phyloP scores from a whole-genome alignment of 2,113 vertebrate species.

The Ptychochromis oligacanthus region DNA sequence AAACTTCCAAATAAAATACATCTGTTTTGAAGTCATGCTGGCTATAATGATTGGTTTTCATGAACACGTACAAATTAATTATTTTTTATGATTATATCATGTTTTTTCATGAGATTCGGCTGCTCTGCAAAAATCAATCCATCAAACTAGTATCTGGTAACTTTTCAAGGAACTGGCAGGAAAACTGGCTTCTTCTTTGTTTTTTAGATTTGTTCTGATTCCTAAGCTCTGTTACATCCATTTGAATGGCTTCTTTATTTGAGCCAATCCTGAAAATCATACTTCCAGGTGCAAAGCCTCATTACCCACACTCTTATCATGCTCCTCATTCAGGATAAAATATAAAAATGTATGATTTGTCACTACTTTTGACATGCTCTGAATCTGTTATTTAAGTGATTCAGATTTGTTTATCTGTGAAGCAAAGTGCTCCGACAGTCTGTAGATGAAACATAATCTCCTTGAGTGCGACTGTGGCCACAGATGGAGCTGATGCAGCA shows the following conservation, averaged over 20 bases:
- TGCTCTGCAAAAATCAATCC: background rate
- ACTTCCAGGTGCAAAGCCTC: background rate
- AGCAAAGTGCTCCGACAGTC: slow-evolving; percentile 9
- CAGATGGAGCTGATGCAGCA: slow-evolving; percentile 48
- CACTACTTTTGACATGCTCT: background rate
- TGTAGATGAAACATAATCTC: slow-evolving; percentile 38
- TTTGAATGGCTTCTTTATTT: background rate
- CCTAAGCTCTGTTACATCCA: background rate
- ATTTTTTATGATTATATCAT: no score
- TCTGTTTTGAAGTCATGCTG: background rate
- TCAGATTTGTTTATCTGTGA: background rate
- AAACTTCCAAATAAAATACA: background rate
- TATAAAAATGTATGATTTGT: background rate
- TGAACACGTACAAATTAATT: no score
- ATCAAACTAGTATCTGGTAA: background rate
- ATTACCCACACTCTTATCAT: background rate
- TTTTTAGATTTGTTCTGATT: background rate
- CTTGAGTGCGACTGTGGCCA: slow-evolving; percentile 22
- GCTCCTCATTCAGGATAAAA: background rate
- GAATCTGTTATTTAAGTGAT: background rate
- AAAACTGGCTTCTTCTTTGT: background rate
- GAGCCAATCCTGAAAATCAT: background rate
- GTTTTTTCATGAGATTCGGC: no score
- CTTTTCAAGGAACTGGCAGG: background rate
- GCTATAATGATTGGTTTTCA: no score